phyloP scores from a whole-genome alignment of 1,140 invertebrate genomes.

The Drosophila bocki region DNA sequence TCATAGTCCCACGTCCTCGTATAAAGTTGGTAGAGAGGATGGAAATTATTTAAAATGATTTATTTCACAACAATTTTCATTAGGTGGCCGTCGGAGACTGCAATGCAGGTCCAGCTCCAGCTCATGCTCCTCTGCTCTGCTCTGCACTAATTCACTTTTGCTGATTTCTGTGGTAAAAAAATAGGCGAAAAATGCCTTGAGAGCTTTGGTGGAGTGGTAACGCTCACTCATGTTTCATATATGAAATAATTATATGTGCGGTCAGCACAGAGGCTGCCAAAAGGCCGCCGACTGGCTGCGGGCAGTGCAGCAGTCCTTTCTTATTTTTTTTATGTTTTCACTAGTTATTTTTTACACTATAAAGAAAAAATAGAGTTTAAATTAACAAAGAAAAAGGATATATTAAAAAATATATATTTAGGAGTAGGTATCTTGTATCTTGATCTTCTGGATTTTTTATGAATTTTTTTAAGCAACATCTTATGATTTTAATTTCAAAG shows the following conservation, averaged over 20 bases:
- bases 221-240: constrained; percentile 73
- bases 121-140: background rate
- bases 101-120: constrained; percentile 57
- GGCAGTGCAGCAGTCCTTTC: constrained; percentile 61
- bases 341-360: constrained; percentile 9
- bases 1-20: background rate
- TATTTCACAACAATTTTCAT: constrained; percentile 83
- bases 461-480: too few relatives aligned
- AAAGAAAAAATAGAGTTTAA: background rate
- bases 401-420: too few relatives aligned
- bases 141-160: constrained; percentile 77
- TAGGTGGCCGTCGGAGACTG: constrained; percentile 63
- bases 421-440: too few relatives aligned
- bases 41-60: constrained; percentile 82
- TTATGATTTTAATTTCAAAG: too few relatives aligned
- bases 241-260: constrained; percentile 82
- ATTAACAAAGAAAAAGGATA: too few relatives aligned
- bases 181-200: constrained; percentile 66
- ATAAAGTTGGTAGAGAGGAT: constrained; percentile 34
- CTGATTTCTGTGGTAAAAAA: constrained; percentile 60
- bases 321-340: constrained; percentile 13
- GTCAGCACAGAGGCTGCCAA: constrained; percentile 54
- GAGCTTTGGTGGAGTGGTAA: constrained; percentile 7
- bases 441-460: too few relatives aligned
- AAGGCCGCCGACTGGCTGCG: constrained; percentile 53